Evolutionary conservation across 2,888 invertebrate genomes (phyloP).

Genomic region (Gryllus longicercus): DNA sequence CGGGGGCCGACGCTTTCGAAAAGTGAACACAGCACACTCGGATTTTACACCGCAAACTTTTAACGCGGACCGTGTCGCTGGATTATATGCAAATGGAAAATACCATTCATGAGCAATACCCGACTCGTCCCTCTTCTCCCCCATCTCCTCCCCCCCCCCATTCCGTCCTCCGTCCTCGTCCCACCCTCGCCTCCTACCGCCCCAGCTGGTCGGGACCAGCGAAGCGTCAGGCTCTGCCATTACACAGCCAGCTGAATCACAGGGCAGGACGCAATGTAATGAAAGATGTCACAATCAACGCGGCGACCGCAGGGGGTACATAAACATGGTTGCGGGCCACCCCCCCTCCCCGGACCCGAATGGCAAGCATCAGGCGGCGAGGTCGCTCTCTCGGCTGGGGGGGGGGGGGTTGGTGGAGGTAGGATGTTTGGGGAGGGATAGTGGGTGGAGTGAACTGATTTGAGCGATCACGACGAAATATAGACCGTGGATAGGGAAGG

Average conservation of each 20-base stretch:
- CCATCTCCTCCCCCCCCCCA: too few relatives aligned
- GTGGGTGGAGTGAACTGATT: too few relatives aligned
- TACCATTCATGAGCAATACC: constrained; percentile 8
- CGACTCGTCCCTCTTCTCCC: neutral
- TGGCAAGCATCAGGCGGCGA: too few relatives aligned
- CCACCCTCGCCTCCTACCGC: too few relatives aligned
- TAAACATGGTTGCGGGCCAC: neutral
- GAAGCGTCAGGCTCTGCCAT: neutral
- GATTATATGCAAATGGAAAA: constrained; percentile 17
- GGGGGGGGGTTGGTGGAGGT: too few relatives aligned
- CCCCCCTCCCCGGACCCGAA: too few relatives aligned
- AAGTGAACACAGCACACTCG: constrained; percentile 1
- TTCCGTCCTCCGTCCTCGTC: too few relatives aligned
- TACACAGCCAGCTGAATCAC: neutral
- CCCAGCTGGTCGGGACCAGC: too few relatives aligned
- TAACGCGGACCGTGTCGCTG: constrained; percentile 5
- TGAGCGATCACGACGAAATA: too few relatives aligned
- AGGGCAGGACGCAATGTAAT: constrained; percentile 8
- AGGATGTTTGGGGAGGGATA: too few relatives aligned
- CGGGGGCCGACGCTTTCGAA: neutral
- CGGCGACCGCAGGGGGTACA: neutral
- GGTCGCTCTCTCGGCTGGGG: too few relatives aligned
- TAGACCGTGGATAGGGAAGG: too few relatives aligned
- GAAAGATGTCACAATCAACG: constrained; percentile 17
- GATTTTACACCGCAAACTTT: constrained; percentile 10